These are phyloP conservation scores for Stratiolaelaps scimitus DNA, from an alignment of 1,140 invertebrate genomes.

Conservation along the genomic window DNA sequence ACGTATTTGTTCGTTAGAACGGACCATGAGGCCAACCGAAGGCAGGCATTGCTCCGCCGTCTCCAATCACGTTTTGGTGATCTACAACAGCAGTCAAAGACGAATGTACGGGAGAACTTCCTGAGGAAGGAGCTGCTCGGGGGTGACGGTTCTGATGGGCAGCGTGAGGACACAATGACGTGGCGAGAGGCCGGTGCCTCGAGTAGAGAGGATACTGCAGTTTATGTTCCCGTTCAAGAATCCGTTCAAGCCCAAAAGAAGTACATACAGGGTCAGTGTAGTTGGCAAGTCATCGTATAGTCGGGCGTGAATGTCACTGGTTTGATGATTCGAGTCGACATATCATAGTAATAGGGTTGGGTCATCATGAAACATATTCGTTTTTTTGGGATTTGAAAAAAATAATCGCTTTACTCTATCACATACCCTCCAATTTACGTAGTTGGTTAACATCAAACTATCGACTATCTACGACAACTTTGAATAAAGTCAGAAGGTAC, in stretches of 20 bases:
- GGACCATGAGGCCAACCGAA: slow-evolving; percentile 9
- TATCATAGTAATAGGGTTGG: too few relatives aligned
- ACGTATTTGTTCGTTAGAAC: background rate
- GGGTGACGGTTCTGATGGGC: background rate
- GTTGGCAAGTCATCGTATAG: too few relatives aligned
- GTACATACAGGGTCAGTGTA: slow-evolving; percentile 7
- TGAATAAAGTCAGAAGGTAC: too few relatives aligned
- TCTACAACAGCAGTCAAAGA: background rate
- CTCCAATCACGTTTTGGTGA: background rate
- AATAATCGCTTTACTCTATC: too few relatives aligned
- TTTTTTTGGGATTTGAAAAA: too few relatives aligned
- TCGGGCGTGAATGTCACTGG: too few relatives aligned
- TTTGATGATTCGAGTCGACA: too few relatives aligned
- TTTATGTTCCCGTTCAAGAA: background rate
- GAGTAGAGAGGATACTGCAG: background rate
- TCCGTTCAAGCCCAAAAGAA: slow-evolving; percentile 8
- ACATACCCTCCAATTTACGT: too few relatives aligned
- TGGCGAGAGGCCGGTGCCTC: background rate
- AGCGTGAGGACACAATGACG: background rate
- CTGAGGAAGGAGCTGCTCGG: slow-evolving; percentile 9
- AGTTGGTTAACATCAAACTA: too few relatives aligned
- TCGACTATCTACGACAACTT: too few relatives aligned
- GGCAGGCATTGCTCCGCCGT: background rate
- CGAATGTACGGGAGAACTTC: background rate
- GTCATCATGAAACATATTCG: too few relatives aligned